Base-by-base conservation (phyloP, 2,797 vertebrate genomes). In the Rhinichthys osculus region DNA sequence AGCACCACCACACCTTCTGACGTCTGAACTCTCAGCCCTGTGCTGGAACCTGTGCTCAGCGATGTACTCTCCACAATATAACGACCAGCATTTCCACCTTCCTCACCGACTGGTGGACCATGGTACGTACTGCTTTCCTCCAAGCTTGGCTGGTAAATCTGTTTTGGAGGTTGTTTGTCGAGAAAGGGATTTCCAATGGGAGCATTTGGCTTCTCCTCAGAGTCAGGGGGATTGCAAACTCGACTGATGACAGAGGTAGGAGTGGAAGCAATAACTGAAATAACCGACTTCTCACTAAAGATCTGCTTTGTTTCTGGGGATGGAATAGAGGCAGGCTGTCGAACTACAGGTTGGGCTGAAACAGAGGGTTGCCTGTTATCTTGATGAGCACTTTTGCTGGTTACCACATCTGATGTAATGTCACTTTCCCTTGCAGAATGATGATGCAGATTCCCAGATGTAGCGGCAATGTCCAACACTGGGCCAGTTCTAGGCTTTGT, bases 241-340 rank as follows among this genome's bases (percentile, higher is more conserved):
- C 98, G 95, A 89, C 98, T 99, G 69, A 99, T 99, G 3, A 99
- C 98, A 4, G 98, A 99, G 1, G 97, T 98, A 21, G 96, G 97
- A 90, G 98, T 98, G 72, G 98, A 98, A 67, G 98, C 96, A 70
- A 99, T 97, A 64, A 98, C 97, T 0, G 97, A 96, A 87, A 96
- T 96, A 0, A 96, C 94, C 21, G 96, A 94, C 91, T 98, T 97
- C 88, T 97, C 96, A 0, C 91, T 81, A 78, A 94, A 94, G n/a
- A 92, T 91, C 0, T 95, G 94, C 0, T 89, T 96, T 0, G 95
- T 94, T 92, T 99, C 98, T 0, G 95, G 92, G 17, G 94, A 93
- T 1, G 93, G 93, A 0, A 96, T 90, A 5, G 95, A 85, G 40
- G 92, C 86, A 77, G 94, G 91, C 50, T 93, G 89, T 79, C 94